A percentile compares a stretch with the other conserved stretches of the same genome.
Evolutionary conservation across 2,797 vertebrate genomes (phyloP).

Genomic region (Phalanger gymnotis): DNA sequence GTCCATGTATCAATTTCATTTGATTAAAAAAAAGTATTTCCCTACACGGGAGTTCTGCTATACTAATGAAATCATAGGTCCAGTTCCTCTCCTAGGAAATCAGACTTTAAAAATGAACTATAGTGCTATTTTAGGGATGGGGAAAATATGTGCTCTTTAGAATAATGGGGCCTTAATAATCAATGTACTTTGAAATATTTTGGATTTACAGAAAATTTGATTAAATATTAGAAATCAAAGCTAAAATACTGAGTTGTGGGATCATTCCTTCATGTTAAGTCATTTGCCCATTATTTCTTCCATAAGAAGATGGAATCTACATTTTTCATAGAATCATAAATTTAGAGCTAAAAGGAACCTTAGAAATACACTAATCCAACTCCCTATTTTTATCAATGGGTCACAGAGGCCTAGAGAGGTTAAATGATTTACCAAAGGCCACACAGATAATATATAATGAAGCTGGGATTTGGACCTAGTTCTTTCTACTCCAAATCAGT

Average conservation of each 20-base stretch:
- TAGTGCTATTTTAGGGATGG: background rate
- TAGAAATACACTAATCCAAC: background rate
- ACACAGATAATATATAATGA: background rate
- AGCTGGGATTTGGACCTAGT: background rate
- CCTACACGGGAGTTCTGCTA: background rate
- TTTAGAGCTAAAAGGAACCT: background rate
- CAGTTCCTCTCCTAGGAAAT: background rate
- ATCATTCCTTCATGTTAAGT: background rate
- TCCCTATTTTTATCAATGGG: background rate
- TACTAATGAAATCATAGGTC: background rate
- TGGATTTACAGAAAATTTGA: background rate
- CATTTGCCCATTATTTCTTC: background rate
- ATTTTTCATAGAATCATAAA: background rate
- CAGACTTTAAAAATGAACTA: background rate
- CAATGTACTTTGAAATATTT: background rate
- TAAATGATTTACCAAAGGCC: background rate
- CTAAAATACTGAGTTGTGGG: background rate
- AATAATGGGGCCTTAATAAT: background rate
- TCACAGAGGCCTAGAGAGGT: background rate
- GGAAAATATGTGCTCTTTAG: background rate
- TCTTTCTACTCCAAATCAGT: background rate
- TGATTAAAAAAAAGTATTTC: background rate
- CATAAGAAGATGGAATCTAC: background rate
- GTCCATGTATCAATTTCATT: background rate
- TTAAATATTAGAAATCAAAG: background rate